Evolutionary conservation across 2,888 invertebrate species (phyloP).

Genomic region (Watsonalla cultraria): DNA sequence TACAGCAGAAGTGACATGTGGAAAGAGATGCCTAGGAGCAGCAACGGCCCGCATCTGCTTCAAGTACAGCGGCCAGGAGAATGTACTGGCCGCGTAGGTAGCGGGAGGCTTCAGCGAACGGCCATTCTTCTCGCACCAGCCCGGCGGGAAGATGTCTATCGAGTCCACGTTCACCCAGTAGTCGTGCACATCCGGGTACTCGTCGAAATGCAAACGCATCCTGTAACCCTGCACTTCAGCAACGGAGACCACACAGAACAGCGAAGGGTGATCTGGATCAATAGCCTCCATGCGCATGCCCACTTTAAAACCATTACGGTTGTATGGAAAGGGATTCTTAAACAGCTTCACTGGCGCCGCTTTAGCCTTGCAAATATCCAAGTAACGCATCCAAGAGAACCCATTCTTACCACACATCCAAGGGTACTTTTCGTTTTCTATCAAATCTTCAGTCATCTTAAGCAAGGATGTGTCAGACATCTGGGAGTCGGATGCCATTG

Average conservation of each 20-base stretch:
- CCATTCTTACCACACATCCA: slow-evolving; percentile 85
- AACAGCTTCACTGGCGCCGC: slow-evolving; percentile 88
- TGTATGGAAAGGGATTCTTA: slow-evolving; percentile 86
- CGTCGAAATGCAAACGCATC: slow-evolving; percentile 93
- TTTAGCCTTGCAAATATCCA: slow-evolving; percentile 85
- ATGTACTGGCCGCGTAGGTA: slow-evolving; percentile 79
- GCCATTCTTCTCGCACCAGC: slow-evolving; percentile 94
- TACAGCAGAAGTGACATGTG: slow-evolving; percentile 82
- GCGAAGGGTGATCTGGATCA: slow-evolving; percentile 93
- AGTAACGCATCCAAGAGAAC: slow-evolving; percentile 88
- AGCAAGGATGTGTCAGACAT: slow-evolving; percentile 40
- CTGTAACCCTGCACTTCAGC: slow-evolving; percentile 90
- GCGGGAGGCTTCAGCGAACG: slow-evolving; percentile 89
- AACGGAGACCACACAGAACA: slow-evolving; percentile 93
- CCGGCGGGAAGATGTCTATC: slow-evolving; percentile 93
- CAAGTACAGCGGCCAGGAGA: slow-evolving; percentile 92
- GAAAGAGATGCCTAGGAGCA: slow-evolving; percentile 88
- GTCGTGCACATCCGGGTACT: slow-evolving; percentile 91
- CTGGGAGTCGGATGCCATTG: slow-evolving; percentile 37
- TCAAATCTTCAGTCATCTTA: slow-evolving; percentile 49
- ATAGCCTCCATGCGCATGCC: slow-evolving; percentile 96
- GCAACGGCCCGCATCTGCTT: slow-evolving; percentile 85
- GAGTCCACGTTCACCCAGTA: slow-evolving; percentile 97
- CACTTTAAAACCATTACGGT: slow-evolving; percentile 86
- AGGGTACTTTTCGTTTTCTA: slow-evolving; percentile 77